Conservation (phyloP, 2,797 vertebrate species). For the Craterocephalus amniculus region DNA sequence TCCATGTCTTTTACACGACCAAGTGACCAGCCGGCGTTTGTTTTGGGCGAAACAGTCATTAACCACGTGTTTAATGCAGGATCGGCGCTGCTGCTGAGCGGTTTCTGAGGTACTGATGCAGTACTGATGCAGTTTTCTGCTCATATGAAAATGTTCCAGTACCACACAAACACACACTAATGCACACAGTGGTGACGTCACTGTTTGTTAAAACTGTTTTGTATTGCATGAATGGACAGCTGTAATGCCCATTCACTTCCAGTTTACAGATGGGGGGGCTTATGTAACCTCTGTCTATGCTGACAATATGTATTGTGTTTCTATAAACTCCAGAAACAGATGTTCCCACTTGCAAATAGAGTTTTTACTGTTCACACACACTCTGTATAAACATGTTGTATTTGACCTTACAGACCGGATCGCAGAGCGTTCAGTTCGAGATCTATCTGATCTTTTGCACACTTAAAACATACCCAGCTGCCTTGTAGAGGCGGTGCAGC, state of each 20-base stretch:
- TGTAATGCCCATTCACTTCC: constrained; percentile 43
- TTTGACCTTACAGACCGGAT: constrained; percentile 14
- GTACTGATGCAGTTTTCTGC: constrained; percentile 50
- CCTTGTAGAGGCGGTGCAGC: constrained; percentile 17
- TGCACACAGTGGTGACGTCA: constrained; percentile 51
- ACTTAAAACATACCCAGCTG: constrained; percentile 17
- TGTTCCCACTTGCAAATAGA: constrained; percentile 26
- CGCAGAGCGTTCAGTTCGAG: constrained; percentile 5
- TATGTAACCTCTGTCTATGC: constrained; percentile 36
- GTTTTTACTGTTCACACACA: constrained; percentile 20
- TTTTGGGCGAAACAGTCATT: constrained; percentile 10
- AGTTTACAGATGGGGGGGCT: constrained; percentile 31
- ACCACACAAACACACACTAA: constrained; percentile 9
- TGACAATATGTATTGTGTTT: constrained; percentile 47
- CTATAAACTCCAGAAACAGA: constrained; percentile 35
- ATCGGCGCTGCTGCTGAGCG: constrained; percentile 44
- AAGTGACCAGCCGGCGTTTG: background rate
- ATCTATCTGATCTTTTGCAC: constrained; percentile 5
- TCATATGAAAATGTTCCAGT: constrained; percentile 62
- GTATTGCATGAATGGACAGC: constrained; percentile 55
- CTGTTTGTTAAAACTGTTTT: constrained; percentile 58
- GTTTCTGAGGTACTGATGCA: constrained; percentile 67
- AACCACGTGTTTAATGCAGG: constrained; percentile 26
- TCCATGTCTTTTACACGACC: constrained; percentile 8
- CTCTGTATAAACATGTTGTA: background rate